These are phyloP conservation scores for Strigamia transsilvanica DNA, from an alignment of 2,888 invertebrate species.

Conservation along the genomic window DNA sequence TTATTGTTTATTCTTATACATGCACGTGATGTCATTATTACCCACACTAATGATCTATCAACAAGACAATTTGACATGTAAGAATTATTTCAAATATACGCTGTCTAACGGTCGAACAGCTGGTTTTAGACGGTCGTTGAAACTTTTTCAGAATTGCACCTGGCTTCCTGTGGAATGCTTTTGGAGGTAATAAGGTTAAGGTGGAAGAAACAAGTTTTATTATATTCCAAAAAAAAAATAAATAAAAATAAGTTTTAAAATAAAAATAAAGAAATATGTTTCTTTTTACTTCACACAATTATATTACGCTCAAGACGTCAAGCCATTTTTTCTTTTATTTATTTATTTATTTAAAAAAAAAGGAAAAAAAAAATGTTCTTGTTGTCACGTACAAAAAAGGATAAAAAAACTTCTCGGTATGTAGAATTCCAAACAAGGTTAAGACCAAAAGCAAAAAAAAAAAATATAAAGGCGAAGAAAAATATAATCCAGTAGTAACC, in stretches of 20 bases:
- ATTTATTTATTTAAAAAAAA: neutral
- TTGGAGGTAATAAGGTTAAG: slow-evolving; percentile 22
- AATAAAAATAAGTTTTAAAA: neutral
- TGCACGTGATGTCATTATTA: neutral
- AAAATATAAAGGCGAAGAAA: slow-evolving; percentile 4
- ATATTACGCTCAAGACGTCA: neutral
- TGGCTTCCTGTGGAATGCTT: slow-evolving; percentile 43
- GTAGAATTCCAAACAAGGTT: slow-evolving; percentile 51
- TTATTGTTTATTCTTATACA: neutral
- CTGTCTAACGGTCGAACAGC: slow-evolving; percentile 23
- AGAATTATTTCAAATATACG: neutral
- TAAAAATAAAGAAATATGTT: slow-evolving; percentile 13
- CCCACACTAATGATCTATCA: no score
- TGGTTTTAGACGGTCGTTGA: slow-evolving; percentile 24
- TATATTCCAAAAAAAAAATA: neutral
- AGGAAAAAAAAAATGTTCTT: neutral
- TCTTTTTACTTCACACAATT: neutral
- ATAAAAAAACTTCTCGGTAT: neutral
- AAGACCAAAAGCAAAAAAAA: neutral
- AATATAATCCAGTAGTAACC: slow-evolving; percentile 42
- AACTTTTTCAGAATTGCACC: slow-evolving; percentile 19
- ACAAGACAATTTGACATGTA: neutral
- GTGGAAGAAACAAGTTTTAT: slow-evolving; percentile 15
- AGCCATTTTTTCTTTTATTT: neutral
- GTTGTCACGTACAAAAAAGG: neutral